phyloP scores from a whole-genome alignment of 2,113 vertebrate genomes.

The Morone chrysops region DNA sequence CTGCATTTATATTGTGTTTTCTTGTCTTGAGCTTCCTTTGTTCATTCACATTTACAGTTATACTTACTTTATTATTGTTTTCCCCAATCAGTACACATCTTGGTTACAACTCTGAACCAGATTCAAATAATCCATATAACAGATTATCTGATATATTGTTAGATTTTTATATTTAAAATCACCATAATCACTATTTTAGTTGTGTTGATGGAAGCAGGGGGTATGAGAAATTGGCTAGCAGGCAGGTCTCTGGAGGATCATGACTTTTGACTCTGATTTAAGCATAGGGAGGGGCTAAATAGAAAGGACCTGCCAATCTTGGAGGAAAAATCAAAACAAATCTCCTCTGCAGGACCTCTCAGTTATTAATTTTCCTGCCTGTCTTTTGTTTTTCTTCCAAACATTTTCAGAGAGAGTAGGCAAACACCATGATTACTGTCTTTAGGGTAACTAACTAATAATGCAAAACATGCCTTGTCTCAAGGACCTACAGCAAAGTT shows the following conservation, averaged over 20 bases:
- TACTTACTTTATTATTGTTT: no score
- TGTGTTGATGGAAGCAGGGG: constrained; percentile 4
- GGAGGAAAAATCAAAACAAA: constrained; percentile 48
- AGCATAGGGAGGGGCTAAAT: constrained; percentile 33
- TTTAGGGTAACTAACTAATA: not conserved
- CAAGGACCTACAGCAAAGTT: constrained; percentile 4
- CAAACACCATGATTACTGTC: not conserved
- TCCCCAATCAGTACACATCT: no score
- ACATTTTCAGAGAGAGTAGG: not conserved
- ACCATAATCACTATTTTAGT: not conserved
- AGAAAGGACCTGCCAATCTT: constrained; percentile 63
- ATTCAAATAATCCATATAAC: no score
- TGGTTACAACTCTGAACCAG: no score
- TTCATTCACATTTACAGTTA: no score
- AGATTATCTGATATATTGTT: no score
- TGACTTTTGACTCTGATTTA: constrained; percentile 67
- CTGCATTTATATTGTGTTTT: not conserved
- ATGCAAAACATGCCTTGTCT: not conserved
- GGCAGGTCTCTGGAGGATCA: constrained; percentile 16
- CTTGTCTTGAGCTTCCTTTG: no score
- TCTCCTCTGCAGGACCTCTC: constrained; percentile 39
- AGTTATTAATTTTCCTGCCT: constrained; percentile 1
- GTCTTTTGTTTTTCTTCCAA: not conserved
- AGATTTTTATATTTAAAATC: not conserved
- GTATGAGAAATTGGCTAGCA: constrained; percentile 16